Percentiles rank a stretch among this genome's conserved stretches.
These are phyloP conservation scores for Thereva nobilitata DNA, from an alignment of 2,888 invertebrate genomes.

Conservation along the genomic window DNA sequence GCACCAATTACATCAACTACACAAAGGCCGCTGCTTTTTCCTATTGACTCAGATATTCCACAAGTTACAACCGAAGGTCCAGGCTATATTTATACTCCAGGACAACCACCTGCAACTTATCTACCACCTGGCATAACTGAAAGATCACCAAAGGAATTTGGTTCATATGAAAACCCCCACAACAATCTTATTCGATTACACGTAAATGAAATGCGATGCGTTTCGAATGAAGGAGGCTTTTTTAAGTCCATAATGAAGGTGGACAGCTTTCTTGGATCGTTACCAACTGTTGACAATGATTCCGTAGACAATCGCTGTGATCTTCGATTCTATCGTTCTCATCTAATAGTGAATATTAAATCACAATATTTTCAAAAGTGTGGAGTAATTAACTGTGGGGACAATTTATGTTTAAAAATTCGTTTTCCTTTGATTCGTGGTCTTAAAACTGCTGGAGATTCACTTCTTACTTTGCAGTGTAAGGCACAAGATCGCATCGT, in stretches of 20 bases:
- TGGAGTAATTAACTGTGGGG: conserved; percentile 60
- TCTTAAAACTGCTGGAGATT: conserved; percentile 61
- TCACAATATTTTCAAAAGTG: conserved; percentile 60
- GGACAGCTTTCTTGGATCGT: conserved; percentile 52
- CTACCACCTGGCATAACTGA: conserved; percentile 32
- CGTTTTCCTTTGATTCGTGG: conserved; percentile 63
- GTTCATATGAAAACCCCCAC: not conserved
- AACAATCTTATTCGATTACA: conserved; percentile 48
- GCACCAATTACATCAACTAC: conserved; percentile 12
- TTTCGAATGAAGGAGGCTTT: conserved; percentile 48
- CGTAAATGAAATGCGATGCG: conserved; percentile 55
- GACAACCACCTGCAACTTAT: conserved; percentile 21
- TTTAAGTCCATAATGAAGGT: conserved; percentile 57
- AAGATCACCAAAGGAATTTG: conserved; percentile 37
- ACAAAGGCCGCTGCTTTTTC: conserved; percentile 16
- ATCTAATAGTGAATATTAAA: conserved; percentile 57
- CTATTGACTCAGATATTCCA: conserved; percentile 30
- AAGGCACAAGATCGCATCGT: conserved; percentile 62
- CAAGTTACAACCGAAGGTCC: conserved; percentile 1
- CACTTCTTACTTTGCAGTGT: conserved; percentile 62
- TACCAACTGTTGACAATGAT: conserved; percentile 56
- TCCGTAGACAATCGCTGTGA: conserved; percentile 50
- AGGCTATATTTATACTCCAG: conserved; percentile 35
- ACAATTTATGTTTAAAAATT: conserved; percentile 60
- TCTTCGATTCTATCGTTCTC: conserved; percentile 51